Evolutionary conservation across 2,797 vertebrate species (phyloP).

Genomic region (Lates japonicus): DNA sequence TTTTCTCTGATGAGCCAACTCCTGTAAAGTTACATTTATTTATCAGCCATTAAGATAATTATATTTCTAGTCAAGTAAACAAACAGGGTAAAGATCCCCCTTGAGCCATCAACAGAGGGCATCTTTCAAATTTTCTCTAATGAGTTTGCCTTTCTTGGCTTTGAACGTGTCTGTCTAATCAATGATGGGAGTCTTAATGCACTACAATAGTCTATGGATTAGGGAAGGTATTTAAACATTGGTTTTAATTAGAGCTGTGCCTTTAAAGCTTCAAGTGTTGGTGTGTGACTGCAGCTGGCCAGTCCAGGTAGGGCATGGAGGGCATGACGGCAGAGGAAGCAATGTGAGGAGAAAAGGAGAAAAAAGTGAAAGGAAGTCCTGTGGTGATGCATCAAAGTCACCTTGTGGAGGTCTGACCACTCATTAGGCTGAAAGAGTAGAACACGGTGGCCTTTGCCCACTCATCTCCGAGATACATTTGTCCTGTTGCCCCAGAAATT

Average conservation of each 20-base stretch:
- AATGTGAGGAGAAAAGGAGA: conserved; percentile 18
- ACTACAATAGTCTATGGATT: conserved; percentile 82
- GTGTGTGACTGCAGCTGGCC: conserved; percentile 17
- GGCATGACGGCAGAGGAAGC: conserved; percentile 24
- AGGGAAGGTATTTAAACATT: conserved; percentile 81
- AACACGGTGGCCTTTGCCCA: conserved; percentile 57
- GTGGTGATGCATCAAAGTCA: conserved; percentile 78
- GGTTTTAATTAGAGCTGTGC: conserved; percentile 79
- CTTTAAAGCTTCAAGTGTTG: conserved; percentile 57
- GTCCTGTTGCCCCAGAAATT: conserved; percentile 56
- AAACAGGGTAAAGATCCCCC: conserved; percentile 50
- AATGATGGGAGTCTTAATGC: conserved; percentile 74
- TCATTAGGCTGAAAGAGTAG: conserved; percentile 70
- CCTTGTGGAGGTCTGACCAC: conserved; percentile 76
- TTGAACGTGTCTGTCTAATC: conserved; percentile 77
- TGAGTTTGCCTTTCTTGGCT: conserved; percentile 73
- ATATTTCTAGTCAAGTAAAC: conserved; percentile 57
- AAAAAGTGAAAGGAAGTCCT: conserved; percentile 34
- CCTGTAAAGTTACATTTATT: conserved; percentile 33
- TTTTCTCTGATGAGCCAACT: conserved; percentile 11
- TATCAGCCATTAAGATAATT: conserved; percentile 45
- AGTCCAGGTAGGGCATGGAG: conserved; percentile 26
- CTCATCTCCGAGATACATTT: conserved; percentile 55
- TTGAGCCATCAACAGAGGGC: conserved; percentile 47
- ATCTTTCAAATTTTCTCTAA: conserved; percentile 76